Conservation (phyloP, 23 tunicate species). For the Clavelina lepadiformis region DNA sequence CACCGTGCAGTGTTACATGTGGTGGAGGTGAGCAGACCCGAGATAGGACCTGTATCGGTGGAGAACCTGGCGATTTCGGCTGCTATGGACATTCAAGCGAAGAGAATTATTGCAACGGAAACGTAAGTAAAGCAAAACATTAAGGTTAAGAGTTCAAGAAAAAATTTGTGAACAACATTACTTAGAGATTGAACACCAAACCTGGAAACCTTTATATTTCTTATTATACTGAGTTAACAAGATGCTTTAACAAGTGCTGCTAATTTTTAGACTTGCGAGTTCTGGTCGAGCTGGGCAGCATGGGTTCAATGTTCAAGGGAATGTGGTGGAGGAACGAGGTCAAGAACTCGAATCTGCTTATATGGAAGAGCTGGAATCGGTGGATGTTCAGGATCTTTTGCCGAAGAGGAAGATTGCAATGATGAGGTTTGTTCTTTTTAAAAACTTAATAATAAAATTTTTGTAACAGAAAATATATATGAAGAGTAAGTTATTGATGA, state of each 20-base stretch:
- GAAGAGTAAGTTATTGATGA: too few relatives aligned
- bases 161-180: background rate
- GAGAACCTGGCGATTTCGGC: constrained; percentile 34
- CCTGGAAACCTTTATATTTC: background rate
- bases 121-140: constrained; percentile 16
- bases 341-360: constrained; percentile 41
- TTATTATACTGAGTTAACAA: too few relatives aligned
- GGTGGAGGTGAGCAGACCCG: constrained; percentile 35
- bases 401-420: constrained; percentile 25
- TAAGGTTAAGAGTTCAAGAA: background rate
- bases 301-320: constrained; percentile 18
- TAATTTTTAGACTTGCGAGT: constrained; percentile 5
- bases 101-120: constrained; percentile 52
- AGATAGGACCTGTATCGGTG: constrained; percentile 28
- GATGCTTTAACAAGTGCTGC: too few relatives aligned
- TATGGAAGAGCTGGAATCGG: constrained; percentile 29
- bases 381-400: constrained; percentile 42
- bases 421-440: constrained; percentile 33
- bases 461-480: too few relatives aligned
- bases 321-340: constrained; percentile 44
- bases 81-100: constrained; percentile 36
- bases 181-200: background rate
- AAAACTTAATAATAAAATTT: background rate
- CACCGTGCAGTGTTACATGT: constrained; percentile 38
- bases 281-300: constrained; percentile 43